phyloP scores from a whole-genome alignment of 1,140 invertebrate species.

The Habropoda laboriosa region DNA sequence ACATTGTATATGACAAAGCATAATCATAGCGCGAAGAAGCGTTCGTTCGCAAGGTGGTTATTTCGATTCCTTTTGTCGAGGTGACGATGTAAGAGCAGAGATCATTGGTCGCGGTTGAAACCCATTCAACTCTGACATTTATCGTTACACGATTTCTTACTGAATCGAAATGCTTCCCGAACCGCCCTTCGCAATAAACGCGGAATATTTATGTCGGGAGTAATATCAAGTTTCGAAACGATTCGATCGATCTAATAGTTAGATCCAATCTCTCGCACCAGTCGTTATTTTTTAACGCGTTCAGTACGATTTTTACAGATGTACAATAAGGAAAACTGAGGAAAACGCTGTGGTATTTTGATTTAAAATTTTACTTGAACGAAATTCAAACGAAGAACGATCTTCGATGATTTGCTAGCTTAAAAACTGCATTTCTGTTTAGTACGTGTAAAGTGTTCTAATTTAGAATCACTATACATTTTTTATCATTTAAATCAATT shows the following conservation, averaged over 20 bases:
- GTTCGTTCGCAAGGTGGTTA: constrained; percentile 35
- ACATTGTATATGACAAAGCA: constrained; percentile 25
- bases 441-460: too few species aligned
- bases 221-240: constrained; percentile 13
- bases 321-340: background rate
- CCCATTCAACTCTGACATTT: constrained; percentile 43
- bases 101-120: constrained; percentile 26
- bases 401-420: too few species aligned
- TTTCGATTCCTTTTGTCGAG: constrained; percentile 31
- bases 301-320: background rate
- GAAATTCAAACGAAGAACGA: too few species aligned
- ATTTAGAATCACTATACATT: too few species aligned
- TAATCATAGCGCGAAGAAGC: constrained; percentile 33
- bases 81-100: background rate
- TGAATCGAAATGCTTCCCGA: constrained; percentile 22
- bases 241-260: background rate
- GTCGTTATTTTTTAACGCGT: background rate
- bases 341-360: background rate
- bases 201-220: background rate
- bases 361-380: background rate
- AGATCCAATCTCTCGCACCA: background rate
- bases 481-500: too few species aligned
- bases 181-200: constrained; percentile 13
- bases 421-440: too few species aligned
- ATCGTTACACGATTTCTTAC: constrained; percentile 6